A percentile compares a stretch with the other conserved stretches of the same genome.
Conservation (phyloP, 1,140 invertebrate genomes). For the Ceratina calcarata region DNA sequence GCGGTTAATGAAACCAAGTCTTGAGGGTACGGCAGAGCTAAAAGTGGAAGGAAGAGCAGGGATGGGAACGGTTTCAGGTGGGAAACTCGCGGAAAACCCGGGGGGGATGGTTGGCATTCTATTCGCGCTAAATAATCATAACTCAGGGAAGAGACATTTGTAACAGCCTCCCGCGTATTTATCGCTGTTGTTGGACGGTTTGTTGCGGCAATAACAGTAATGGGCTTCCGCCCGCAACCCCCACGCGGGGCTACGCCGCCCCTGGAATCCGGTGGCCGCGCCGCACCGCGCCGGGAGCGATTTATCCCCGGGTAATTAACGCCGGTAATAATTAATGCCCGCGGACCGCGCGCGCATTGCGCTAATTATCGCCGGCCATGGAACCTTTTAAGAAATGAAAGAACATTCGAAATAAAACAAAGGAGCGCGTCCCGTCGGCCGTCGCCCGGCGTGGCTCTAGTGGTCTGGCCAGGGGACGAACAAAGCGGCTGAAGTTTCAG, state of each 20-base stretch:
- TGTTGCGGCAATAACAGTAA: slow-evolving; percentile 80
- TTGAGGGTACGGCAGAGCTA: too few species aligned
- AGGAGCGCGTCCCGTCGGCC: slow-evolving; percentile 1
- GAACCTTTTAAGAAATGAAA: slow-evolving; percentile 84
- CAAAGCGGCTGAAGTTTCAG: slow-evolving; percentile 3
- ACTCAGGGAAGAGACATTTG: slow-evolving; percentile 75
- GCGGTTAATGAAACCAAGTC: too few species aligned
- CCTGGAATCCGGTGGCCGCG: slow-evolving; percentile 24
- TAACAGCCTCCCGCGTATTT: slow-evolving; percentile 77
- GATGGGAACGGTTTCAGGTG: too few species aligned
- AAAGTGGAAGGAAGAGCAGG: too few species aligned
- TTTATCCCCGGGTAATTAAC: slow-evolving; percentile 81
- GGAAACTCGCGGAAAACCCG: too few species aligned
- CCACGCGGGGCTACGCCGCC: slow-evolving; percentile 24
- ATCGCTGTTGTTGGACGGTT: slow-evolving; percentile 80
- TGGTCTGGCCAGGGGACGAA: slow-evolving; percentile 20
- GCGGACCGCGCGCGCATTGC: slow-evolving; percentile 76
- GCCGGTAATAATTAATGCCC: slow-evolving; percentile 81
- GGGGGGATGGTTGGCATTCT: too few species aligned
- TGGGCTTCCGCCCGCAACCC: slow-evolving; percentile 59
- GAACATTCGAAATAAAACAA: slow-evolving; percentile 81
- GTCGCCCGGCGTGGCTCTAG: neutral
- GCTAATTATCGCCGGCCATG: slow-evolving; percentile 79
- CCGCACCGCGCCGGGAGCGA: slow-evolving; percentile 67
- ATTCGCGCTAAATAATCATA: slow-evolving; percentile 75